phyloP scores from a whole-genome alignment of 2,888 invertebrate genomes.

The Clitarchus hookeri region DNA sequence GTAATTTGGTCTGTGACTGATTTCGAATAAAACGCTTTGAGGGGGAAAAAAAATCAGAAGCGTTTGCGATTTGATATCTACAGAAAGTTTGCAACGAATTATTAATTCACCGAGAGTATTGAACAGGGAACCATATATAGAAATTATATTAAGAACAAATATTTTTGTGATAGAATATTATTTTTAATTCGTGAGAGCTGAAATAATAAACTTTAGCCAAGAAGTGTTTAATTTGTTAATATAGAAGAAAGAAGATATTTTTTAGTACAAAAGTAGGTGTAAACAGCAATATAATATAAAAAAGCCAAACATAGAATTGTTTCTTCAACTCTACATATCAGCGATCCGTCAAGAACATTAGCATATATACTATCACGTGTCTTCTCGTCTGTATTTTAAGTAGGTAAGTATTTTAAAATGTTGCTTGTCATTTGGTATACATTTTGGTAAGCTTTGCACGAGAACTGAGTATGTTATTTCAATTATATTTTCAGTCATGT shows the following conservation, averaged over 20 bases:
- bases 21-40: no score
- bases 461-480: no score
- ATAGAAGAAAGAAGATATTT: slow-evolving; percentile 23
- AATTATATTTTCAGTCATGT: no score
- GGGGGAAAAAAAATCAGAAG: not conserved
- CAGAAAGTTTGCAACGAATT: not conserved
- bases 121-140: not conserved
- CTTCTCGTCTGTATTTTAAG: slow-evolving; percentile 11
- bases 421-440: no score
- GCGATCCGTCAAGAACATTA: slow-evolving; percentile 25
- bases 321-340: slow-evolving; percentile 25
- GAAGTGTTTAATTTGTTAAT: not conserved
- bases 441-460: no score
- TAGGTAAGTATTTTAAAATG: not conserved
- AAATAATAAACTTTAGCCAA: not conserved
- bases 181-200: not conserved
- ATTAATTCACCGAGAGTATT: not conserved
- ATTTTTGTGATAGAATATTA: slow-evolving; percentile 23
- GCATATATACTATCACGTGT: not conserved
- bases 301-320: not conserved
- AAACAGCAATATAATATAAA: not conserved
- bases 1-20: not conserved
- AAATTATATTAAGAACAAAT: slow-evolving; percentile 10
- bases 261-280: not conserved
- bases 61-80: not conserved